A percentile compares a stretch with the other conserved stretches of the same genome.
These are phyloP conservation scores for Phrynocephalus forsythii DNA, from an alignment of 2,797 vertebrate species.

Conservation along the genomic window DNA sequence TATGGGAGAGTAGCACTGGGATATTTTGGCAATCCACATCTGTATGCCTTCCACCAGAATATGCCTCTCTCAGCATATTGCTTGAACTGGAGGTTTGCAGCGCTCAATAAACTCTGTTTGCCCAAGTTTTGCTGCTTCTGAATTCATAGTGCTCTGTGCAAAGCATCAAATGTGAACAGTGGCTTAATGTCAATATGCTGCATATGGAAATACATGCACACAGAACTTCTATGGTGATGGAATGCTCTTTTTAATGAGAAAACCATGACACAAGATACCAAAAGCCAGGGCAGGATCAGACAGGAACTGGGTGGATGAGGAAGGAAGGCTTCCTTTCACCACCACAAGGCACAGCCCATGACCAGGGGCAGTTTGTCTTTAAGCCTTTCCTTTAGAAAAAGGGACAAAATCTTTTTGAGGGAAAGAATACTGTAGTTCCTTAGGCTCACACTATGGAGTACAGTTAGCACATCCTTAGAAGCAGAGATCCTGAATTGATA, in stretches of 20 bases:
- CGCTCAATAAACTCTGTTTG: background rate
- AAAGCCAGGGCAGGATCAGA: background rate
- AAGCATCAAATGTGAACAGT: background rate
- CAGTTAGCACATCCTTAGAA: too few species aligned
- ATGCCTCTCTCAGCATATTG: background rate
- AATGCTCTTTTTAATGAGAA: background rate
- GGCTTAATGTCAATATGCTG: background rate
- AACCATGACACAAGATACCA: background rate
- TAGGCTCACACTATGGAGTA: too few species aligned
- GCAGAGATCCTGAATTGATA: too few species aligned
- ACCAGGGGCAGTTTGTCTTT: background rate
- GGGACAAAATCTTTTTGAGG: background rate
- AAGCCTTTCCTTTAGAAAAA: background rate
- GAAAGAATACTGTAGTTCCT: background rate
- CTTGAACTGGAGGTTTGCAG: background rate
- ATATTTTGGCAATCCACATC: background rate
- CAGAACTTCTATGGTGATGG: background rate
- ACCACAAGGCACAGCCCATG: background rate
- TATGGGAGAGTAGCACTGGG: background rate
- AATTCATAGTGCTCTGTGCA: background rate
- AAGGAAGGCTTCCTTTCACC: background rate
- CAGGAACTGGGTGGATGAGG: background rate
- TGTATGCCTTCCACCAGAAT: background rate
- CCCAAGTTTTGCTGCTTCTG: background rate
- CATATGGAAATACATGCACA: too few species aligned